Evolutionary conservation across 2,113 vertebrate genomes (phyloP), one percentile per base, ranked within the genome.

Genomic region (Bufo gargarizans): DNA sequence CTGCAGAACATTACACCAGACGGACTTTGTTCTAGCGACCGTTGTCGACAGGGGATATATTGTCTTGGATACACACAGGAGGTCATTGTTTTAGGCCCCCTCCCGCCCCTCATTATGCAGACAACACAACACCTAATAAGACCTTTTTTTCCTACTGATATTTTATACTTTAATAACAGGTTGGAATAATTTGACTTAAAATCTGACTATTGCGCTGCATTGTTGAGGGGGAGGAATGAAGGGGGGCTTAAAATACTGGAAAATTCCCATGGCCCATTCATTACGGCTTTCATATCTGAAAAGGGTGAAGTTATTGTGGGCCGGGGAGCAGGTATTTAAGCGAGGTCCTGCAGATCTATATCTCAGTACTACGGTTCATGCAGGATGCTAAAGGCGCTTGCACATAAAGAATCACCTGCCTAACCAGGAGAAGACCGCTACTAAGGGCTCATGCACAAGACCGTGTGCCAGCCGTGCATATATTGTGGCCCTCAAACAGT

Each of bases 141-240:
- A 53, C 81, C 5, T 50, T 71, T 67, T 69, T 50, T 69, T 53
- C n/a, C 65, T 53, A 19, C 47, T 69, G 82, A 71, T 71, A 84
- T 71, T 5, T 53, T 84, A 84, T 84, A 69, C 82, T n/a, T 84
- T 84, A 84, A 84, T 84, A 84, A 84, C n/a, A 53, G 8, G 63
- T 84, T 84, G 65, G 47, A 69, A 53, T 84, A 55, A 71, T 71
- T 22, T 16, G 49, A 71, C 16, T 71, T 17, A 16, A 84, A 55
- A 49, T 55, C 82, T 14, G 11, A 69, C 53, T 17, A 47, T 82
- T 55, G 17, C 19, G 14, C 17, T 22, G 45, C 10, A 69, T 69
- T 67, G 81, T 65, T n/a, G 47, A 3, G 47, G 13, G 17, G 33
- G 16, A 2, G 22, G 22, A 17, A 9, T 13, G 33, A 33, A 33